Evolutionary conservation across 2,888 invertebrate genomes (phyloP).

Genomic region (Acleris cristana): DNA sequence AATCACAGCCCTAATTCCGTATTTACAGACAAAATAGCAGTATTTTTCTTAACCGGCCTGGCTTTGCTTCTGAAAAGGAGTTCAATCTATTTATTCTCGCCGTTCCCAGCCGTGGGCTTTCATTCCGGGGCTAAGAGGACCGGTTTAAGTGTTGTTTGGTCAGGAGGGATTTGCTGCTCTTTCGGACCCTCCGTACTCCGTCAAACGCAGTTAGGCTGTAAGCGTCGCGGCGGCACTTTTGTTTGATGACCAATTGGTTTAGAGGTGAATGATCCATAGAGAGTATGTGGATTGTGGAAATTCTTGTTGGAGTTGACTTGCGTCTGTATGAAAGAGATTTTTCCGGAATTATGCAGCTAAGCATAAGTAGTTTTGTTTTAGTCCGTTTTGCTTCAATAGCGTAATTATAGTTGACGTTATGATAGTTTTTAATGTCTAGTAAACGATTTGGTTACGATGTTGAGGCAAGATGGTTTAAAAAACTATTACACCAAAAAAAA

Average conservation of each 20-base stretch:
- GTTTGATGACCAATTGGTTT: slow-evolving; percentile 19
- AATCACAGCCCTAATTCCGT: slow-evolving; percentile 2
- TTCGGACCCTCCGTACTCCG: slow-evolving; percentile 74
- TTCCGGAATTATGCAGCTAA: no score
- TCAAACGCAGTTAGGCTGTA: slow-evolving; percentile 64
- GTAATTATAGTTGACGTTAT: no score
- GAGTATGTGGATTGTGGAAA: not conserved
- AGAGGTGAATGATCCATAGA: not conserved
- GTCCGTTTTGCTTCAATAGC: no score
- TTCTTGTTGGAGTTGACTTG: not conserved
- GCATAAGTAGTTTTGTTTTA: no score
- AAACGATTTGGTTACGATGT: no score
- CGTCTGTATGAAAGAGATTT: not conserved
- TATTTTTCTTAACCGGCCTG: slow-evolving; percentile 30
- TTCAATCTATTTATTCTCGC: slow-evolving; percentile 72
- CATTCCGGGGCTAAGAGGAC: slow-evolving; percentile 76
- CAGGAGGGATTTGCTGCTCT: slow-evolving; percentile 81
- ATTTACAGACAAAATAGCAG: slow-evolving; percentile 11
- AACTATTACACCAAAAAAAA: no score
- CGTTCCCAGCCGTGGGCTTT: slow-evolving; percentile 58
- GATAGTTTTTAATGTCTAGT: no score
- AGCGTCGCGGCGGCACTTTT: slow-evolving; percentile 58
- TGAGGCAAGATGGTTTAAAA: no score
- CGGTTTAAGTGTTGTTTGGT: slow-evolving; percentile 79
- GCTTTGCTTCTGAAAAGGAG: slow-evolving; percentile 55